Evolutionary conservation across 2,113 vertebrate genomes (phyloP).

Genomic region (Chionodraco myersi): DNA sequence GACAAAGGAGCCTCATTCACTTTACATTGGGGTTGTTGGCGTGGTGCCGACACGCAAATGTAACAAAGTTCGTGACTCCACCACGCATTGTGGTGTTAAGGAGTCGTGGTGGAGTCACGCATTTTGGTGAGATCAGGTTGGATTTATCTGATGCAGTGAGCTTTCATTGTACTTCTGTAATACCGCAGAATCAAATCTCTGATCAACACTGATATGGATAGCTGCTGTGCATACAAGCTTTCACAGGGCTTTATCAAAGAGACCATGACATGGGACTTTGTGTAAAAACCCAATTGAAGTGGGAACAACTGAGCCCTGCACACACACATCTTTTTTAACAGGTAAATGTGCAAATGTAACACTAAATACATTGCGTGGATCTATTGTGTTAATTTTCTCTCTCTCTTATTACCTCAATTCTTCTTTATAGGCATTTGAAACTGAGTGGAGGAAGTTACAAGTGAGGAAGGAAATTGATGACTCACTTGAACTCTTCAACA

Average conservation of each 20-base stretch:
- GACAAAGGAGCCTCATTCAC: too few species aligned
- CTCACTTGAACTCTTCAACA: neutral
- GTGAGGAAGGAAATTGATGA: neutral
- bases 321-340: neutral
- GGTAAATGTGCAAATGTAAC: neutral
- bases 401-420: neutral
- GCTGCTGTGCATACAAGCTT: slow-evolving; percentile 4
- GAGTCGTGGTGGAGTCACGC: too few species aligned
- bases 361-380: neutral
- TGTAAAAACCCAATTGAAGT: slow-evolving; percentile 1
- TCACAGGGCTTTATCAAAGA: slow-evolving; percentile 14
- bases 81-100: too few species aligned
- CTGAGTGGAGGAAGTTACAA: neutral
- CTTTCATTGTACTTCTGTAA: slow-evolving; percentile 18
- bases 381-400: neutral
- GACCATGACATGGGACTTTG: neutral
- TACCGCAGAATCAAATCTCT: neutral
- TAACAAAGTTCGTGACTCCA: too few species aligned
- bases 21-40: too few species aligned
- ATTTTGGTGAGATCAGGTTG: too few species aligned
- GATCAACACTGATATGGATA: slow-evolving; percentile 3
- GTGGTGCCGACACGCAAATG: too few species aligned
- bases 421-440: neutral
- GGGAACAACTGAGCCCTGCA: neutral
- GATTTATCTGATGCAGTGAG: slow-evolving; percentile 6